Base-by-base conservation (phyloP, 2,797 vertebrate genomes). In the Pseudochromis fuscus region DNA sequence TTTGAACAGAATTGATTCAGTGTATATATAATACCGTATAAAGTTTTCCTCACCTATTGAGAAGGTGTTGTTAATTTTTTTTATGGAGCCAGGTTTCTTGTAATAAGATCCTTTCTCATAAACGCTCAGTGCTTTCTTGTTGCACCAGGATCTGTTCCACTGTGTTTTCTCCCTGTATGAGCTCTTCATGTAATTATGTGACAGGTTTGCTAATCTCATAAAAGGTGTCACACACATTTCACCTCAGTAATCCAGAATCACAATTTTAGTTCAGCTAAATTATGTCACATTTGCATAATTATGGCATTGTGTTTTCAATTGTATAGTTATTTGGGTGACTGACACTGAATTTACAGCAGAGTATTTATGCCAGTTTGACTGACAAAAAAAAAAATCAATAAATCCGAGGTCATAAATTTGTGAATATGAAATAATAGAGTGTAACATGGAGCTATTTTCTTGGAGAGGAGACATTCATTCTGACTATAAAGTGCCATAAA, bases 151-250 rank as follows among this genome's bases (percentile, higher is more conserved):
- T 83, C 61, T 58, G 75, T 77, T 87, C 58, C 64, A 59, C 57
- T 21, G 11, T 71, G 53, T 66, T 73, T 79, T 68, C 49, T 65
- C 75, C 30, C 52, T n/a, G 9, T 66, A 30, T 16, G 28, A 59
- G 53, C 45, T 59, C 38, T 11, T 72, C 50, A 11, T 58, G 33
- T 77, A 75, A 83, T 79, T 83, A 68, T 72, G 62, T 62, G 77
- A 70, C 80, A 75, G 68, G 60, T 78, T 80, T 63, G 49, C 61
- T 73, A 79, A 86, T 83, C 74, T 77, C 2, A 53, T 73, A 58
- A 81, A 72, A 83, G 31, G 61, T 74, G 70, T 79, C 74, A 51
- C 65, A 42, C 66, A 69, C 65, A 45, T 79, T 66, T 85, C 72
- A 71, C 70, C 60, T 71, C 51, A 10, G 51, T 23, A 35, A 77